Evolutionary conservation across 2,797 vertebrate genomes (phyloP).

Genomic region (Rhynchotus rufescens): DNA sequence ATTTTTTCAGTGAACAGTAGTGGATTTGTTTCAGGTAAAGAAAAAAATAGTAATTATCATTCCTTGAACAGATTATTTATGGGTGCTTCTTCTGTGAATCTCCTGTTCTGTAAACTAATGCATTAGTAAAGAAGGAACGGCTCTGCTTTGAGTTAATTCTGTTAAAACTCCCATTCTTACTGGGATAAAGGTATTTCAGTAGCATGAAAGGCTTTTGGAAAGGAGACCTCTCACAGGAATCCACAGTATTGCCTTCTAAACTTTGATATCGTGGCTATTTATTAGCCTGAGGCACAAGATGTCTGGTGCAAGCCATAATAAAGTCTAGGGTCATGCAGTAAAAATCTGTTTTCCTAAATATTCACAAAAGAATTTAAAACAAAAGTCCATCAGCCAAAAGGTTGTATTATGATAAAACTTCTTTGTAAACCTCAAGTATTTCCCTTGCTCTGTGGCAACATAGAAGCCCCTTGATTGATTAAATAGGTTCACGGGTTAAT

Average conservation of each 20-base stretch:
- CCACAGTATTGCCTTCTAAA: neutral
- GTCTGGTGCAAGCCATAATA: neutral
- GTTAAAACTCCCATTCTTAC: neutral
- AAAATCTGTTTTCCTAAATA: conserved; percentile 19
- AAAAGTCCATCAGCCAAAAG: neutral
- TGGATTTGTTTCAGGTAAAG: neutral
- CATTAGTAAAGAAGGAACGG: neutral
- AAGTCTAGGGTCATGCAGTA: neutral
- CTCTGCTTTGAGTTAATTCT: neutral
- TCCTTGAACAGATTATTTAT: neutral
- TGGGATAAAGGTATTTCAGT: neutral
- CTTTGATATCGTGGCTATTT: neutral
- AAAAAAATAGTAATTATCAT: neutral
- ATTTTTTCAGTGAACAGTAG: neutral
- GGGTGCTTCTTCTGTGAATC: neutral
- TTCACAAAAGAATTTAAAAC: neutral
- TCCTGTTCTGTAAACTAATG: neutral
- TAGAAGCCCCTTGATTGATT: neutral
- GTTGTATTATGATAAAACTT: neutral
- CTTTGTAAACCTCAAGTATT: neutral
- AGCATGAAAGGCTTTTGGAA: neutral
- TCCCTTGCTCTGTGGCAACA: neutral
- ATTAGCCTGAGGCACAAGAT: neutral
- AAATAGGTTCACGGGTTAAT: neutral
- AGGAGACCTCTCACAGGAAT: neutral